A percentile compares a stretch with the other conserved stretches of the same genome.
These are phyloP conservation scores for Bombylius discolor DNA, from an alignment of 2,888 invertebrate genomes.

Conservation along the genomic window DNA sequence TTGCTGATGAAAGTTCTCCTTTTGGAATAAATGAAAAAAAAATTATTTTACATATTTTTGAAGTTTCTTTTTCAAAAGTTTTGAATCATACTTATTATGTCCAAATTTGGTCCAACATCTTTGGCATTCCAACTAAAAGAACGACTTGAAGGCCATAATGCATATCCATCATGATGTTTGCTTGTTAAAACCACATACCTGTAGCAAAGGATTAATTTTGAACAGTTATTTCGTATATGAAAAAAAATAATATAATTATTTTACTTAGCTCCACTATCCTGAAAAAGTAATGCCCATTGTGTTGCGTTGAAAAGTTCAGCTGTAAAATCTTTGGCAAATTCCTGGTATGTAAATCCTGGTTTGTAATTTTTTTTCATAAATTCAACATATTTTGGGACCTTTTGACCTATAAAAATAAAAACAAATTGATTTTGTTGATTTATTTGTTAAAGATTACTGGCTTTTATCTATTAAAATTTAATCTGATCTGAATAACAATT, in stretches of 20 bases:
- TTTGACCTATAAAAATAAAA: not conserved
- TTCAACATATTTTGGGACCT: slow-evolving; percentile 34
- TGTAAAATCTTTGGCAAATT: slow-evolving; percentile 78
- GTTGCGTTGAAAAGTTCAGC: slow-evolving; percentile 79
- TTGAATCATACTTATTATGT: slow-evolving; percentile 49
- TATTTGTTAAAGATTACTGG: too few relatives aligned
- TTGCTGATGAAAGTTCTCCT: slow-evolving; percentile 52
- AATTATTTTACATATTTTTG: not conserved
- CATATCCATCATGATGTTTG: slow-evolving; percentile 81
- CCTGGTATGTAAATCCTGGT: slow-evolving; percentile 78
- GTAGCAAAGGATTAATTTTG: not conserved
- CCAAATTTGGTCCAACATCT: slow-evolving; percentile 63
- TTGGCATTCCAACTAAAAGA: slow-evolving; percentile 76
- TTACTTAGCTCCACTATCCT: slow-evolving; percentile 75
- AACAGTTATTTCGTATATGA: not conserved
- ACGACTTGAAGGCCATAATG: slow-evolving; percentile 68
- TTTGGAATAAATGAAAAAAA: not conserved
- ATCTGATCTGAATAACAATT: too few relatives aligned
- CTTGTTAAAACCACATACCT: slow-evolving; percentile 73
- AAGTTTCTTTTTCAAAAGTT: too few relatives aligned
- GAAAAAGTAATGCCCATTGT: slow-evolving; percentile 72
- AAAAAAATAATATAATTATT: not conserved
- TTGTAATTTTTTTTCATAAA: slow-evolving; percentile 77
- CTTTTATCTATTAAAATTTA: too few relatives aligned
- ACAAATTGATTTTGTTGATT: too few relatives aligned